Evolutionary conservation across 2,113 vertebrate species (phyloP).

Genomic region (Poeciliopsis prolifica): DNA sequence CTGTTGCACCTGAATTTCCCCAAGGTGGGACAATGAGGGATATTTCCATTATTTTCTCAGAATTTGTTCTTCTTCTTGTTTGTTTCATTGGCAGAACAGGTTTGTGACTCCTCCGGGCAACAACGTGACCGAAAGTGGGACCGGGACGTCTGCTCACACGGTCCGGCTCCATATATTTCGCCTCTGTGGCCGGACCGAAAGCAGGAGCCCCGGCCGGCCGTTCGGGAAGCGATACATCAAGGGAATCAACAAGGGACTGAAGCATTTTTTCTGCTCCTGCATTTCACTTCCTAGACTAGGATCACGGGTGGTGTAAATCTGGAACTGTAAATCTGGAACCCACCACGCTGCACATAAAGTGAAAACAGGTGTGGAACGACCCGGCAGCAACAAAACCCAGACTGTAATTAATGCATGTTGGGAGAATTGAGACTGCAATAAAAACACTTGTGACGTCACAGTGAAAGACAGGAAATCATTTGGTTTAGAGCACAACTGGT

Average conservation of each 20-base stretch:
- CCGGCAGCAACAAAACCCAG: slow-evolving; percentile 4
- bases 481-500: not conserved
- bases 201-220: not conserved
- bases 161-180: slow-evolving; percentile 1
- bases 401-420: not conserved
- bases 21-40: too few relatives aligned
- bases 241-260: not conserved
- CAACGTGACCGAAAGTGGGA: not conserved
- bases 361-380: slow-evolving; percentile 10
- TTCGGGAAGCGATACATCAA: not conserved
- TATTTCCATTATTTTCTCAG: too few relatives aligned
- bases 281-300: slow-evolving; percentile 32
- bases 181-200: not conserved
- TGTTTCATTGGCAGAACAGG: not conserved
- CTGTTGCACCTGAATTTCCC: too few relatives aligned
- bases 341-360: slow-evolving; percentile 7
- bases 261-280: slow-evolving; percentile 12
- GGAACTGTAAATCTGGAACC: too few relatives aligned
- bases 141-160: not conserved
- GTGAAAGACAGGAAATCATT: too few relatives aligned
- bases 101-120: slow-evolving; percentile 1
- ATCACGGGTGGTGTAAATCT: slow-evolving; percentile 24
- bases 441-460: not conserved
- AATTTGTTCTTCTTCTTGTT: not conserved
- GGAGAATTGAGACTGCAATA: not conserved